These are phyloP conservation scores for Lepilemur ruficaudatus DNA, from an alignment of 2,797 vertebrate species.

Conservation along the genomic window DNA sequence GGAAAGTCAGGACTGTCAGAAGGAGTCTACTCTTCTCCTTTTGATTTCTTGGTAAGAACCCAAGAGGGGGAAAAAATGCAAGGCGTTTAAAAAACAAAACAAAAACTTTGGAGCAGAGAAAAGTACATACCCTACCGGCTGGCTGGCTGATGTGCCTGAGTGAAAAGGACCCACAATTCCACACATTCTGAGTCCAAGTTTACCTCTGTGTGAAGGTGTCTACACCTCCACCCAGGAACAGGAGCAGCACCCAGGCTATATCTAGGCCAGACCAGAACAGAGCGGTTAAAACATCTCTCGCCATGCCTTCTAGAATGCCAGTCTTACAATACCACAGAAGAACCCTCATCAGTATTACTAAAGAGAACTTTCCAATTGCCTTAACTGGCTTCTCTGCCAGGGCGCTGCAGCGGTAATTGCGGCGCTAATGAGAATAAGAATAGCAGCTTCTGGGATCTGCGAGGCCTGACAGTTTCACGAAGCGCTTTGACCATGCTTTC, in stretches of 20 bases:
- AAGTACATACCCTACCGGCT: neutral
- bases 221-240: rapidly evolving
- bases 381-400: neutral
- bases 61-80: slow-evolving; percentile 36
- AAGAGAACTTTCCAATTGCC: neutral
- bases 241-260: neutral
- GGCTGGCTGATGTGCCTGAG: neutral
- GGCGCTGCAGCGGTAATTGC: neutral
- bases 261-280: neutral
- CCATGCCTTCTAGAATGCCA: neutral
- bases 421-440: neutral
- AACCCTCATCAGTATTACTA: neutral
- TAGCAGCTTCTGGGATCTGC: neutral
- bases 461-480: neutral
- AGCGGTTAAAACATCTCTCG: neutral
- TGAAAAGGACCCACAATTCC: neutral
- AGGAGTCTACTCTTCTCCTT: slow-evolving; percentile 49
- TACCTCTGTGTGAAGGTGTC: neutral
- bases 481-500: neutral
- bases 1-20: slow-evolving; percentile 63
- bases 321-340: neutral
- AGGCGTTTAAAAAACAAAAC: neutral
- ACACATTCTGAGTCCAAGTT: neutral
- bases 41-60: slow-evolving; percentile 56
- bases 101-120: neutral